These are phyloP conservation scores for Fregata magnificens DNA, from an alignment of 2,113 vertebrate species.

Conservation along the genomic window DNA sequence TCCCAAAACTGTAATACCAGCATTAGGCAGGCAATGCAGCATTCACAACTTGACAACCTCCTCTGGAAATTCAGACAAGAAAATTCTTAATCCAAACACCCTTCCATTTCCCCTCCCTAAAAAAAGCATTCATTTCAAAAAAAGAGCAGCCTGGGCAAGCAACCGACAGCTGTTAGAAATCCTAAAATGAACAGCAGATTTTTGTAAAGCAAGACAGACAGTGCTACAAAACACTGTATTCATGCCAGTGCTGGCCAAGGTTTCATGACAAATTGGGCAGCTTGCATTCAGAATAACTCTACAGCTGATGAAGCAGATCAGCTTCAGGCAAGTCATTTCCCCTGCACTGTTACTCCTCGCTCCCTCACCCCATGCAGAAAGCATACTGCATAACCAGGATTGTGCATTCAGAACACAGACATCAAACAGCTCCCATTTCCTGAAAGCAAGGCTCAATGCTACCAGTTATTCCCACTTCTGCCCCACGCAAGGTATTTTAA, in stretches of 20 bases:
- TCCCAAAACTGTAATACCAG: neutral
- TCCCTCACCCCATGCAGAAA: neutral
- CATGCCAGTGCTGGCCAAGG: conserved; percentile 51
- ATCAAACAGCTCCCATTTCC: neutral
- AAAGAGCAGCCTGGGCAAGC: conserved; percentile 45
- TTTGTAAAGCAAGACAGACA: conserved; percentile 47
- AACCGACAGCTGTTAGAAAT: conserved; percentile 17
- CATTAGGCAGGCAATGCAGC: neutral
- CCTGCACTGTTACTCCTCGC: neutral
- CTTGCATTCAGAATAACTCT: conserved; percentile 17
- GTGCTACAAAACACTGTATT: conserved; percentile 30
- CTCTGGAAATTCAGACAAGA: neutral
- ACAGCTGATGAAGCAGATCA: conserved; percentile 29
- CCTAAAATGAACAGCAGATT: conserved; percentile 47
- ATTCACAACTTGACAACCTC: neutral
- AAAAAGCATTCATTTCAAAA: neutral
- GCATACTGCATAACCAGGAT: neutral
- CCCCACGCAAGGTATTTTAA: neutral
- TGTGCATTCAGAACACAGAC: neutral
- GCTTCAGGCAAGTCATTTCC: conserved; percentile 28
- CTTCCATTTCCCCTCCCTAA: neutral
- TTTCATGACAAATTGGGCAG: conserved; percentile 52
- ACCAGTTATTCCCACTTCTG: neutral
- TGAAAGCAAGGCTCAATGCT: neutral
- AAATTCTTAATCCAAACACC: neutral